phyloP scores from a whole-genome alignment of 64 coral and sea anemone genomes.

The Catalaphyllia jardinei region DNA sequence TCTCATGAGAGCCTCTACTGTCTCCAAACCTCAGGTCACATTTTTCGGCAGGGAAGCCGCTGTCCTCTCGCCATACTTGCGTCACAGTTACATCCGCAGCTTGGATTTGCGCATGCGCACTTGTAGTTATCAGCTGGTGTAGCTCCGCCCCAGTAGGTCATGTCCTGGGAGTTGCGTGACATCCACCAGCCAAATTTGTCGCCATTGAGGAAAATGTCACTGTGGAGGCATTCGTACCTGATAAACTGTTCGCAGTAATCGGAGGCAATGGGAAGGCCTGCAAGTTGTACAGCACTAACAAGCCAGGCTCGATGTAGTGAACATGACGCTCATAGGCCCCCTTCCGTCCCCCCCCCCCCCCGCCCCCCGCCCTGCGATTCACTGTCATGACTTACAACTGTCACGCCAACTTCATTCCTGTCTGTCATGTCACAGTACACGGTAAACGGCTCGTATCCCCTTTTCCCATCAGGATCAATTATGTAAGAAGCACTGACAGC shows the following conservation, averaged over 20 bases:
- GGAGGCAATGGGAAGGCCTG: neutral
- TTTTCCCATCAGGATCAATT: constrained; percentile 46
- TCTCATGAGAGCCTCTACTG: neutral
- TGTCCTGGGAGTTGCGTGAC: neutral
- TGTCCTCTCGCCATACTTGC: neutral
- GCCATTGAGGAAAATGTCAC: neutral
- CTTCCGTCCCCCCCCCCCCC: neutral
- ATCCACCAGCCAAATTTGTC: constrained; percentile 37
- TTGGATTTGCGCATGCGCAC: constrained; percentile 10
- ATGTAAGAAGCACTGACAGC: constrained; percentile 40
- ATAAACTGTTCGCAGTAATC: constrained; percentile 47
- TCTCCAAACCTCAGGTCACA: constrained; percentile 12
- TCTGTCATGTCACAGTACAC: constrained; percentile 63
- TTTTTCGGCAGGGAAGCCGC: neutral
- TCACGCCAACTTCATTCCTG: constrained; percentile 48
- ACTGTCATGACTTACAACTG: constrained; percentile 54
- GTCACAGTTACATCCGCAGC: constrained; percentile 23
- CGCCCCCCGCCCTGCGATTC: constrained; percentile 13
- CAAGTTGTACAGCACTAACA: neutral
- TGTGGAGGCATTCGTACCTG: constrained; percentile 28
- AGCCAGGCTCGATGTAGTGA: neutral
- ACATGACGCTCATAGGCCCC: constrained; percentile 24
- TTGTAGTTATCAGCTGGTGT: constrained; percentile 15
- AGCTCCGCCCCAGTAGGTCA: constrained; percentile 15
- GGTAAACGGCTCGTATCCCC: neutral